These are phyloP conservation scores for Ceyx melanurus DNA, from an alignment of 2,113 vertebrate genomes.

Conservation along the genomic window DNA sequence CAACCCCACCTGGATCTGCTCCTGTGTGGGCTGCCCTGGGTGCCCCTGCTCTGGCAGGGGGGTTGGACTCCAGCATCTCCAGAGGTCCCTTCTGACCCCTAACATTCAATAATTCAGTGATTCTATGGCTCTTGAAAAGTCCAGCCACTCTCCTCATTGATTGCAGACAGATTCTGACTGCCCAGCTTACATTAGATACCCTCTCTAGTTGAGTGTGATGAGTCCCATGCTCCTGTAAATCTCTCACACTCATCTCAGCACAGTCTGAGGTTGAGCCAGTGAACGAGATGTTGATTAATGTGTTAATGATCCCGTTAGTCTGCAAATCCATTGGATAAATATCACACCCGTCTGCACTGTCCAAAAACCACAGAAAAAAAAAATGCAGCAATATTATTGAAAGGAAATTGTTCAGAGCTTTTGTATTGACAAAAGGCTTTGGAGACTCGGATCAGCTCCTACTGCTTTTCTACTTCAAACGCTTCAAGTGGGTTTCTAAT, in stretches of 20 bases:
- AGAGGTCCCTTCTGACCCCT: no score
- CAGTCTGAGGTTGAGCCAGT: neutral
- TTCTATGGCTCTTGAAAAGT: neutral
- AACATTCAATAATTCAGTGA: no score
- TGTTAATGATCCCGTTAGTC: slow-evolving; percentile 10
- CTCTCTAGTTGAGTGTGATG: neutral
- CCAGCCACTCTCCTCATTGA: neutral
- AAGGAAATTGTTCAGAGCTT: slow-evolving; percentile 23
- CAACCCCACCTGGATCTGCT: no score
- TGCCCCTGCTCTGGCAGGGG: no score
- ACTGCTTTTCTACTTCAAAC: slow-evolving; percentile 17
- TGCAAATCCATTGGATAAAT: neutral
- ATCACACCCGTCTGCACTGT: neutral
- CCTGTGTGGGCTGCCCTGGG: no score
- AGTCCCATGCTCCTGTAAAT: neutral
- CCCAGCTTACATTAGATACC: neutral
- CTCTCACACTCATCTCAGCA: neutral
- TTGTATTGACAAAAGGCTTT: slow-evolving; percentile 21
- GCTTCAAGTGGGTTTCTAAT: slow-evolving; percentile 27
- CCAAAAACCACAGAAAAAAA: slow-evolving; percentile 19
- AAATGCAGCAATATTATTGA: neutral
- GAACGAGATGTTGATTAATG: neutral
- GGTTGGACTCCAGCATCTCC: no score
- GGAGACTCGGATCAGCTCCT: neutral
- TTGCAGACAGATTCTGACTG: neutral